Base-by-base conservation (phyloP, 2,113 vertebrate species). In the Neolamprologus longior region DNA sequence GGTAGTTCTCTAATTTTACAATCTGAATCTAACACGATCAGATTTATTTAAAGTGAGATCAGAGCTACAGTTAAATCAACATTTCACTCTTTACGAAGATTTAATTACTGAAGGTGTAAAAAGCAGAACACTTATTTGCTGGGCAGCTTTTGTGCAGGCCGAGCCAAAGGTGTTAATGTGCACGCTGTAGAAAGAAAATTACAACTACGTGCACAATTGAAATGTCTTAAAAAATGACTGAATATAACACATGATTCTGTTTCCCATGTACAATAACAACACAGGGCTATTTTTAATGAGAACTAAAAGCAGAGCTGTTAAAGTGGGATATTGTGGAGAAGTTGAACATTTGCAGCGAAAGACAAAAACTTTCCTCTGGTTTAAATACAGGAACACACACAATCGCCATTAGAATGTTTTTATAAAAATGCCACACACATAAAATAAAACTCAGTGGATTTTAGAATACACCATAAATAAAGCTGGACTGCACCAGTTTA, bases 311-410 rank as follows among this genome's bases (percentile, higher is more conserved):
- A 21, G 68, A 35, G 6, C 21, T 37, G 42, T 7, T 28, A 42
- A n/a, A 76, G 9, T 17, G 24, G 86, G 17, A 80, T 50, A 5
- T 1, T 26, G 7, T 6, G 2, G 24, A 55, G 7, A 33, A 76
- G 26, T 0, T 15, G 17, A 83, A 63, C 19, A 21, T 52, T 52
- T 83, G 8, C 19, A 81, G 47, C 2, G 1, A 10, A 61, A n/a
- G 6, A 35, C 52, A 13, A 17, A 47, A 71, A 0, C n/a, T 14
- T 21, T 40, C 5, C 3, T 1, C 0, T 31, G 40, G 13, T 61
- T 82, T 21, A 42, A 9, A 13, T 6, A n/a, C 26, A 76, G 85
- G 58, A 82, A 90, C 19, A 13, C n/a, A 83, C 73, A 83, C 57
- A 73, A 73, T 17, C 8, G 26, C 8, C 61, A 66, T 5, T 37